Conservation (phyloP, 2,888 invertebrate species). For the Cabera pusaria region DNA sequence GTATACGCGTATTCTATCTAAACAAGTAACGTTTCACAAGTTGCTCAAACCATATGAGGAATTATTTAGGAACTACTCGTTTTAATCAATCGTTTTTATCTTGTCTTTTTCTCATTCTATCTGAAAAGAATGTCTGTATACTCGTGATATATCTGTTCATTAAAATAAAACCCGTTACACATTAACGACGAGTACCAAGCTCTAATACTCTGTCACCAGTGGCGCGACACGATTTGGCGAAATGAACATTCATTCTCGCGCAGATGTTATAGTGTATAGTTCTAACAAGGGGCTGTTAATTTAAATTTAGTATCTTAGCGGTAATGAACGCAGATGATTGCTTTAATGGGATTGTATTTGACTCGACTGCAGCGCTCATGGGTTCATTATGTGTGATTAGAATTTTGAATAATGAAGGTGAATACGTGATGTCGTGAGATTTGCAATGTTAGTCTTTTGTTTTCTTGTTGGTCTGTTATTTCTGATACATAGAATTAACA, state of each 20-base stretch:
- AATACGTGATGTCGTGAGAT: neutral
- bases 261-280: conserved; percentile 67
- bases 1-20: too few species aligned
- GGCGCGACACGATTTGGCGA: conserved; percentile 53
- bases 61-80: too few species aligned
- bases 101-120: too few species aligned
- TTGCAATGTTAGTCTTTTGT: too few species aligned
- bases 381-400: conserved; percentile 32
- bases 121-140: too few species aligned
- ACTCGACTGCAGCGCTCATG: conserved; percentile 26
- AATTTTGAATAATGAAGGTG: conserved; percentile 8
- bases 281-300: conserved; percentile 81
- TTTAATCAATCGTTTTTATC: too few species aligned
- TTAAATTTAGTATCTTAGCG: conserved; percentile 81
- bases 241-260: conserved; percentile 72
- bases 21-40: too few species aligned
- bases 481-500: too few species aligned
- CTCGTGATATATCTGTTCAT: too few species aligned
- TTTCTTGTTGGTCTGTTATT: too few species aligned
- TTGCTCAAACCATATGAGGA: too few species aligned
- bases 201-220: conserved; percentile 22
- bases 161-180: conserved; percentile 20
- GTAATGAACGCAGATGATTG: conserved; percentile 82
- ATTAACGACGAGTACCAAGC: conserved; percentile 18
- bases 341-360: conserved; percentile 75